Conservation (phyloP, 1,140 invertebrate species). For the Gryon sp. region DNA sequence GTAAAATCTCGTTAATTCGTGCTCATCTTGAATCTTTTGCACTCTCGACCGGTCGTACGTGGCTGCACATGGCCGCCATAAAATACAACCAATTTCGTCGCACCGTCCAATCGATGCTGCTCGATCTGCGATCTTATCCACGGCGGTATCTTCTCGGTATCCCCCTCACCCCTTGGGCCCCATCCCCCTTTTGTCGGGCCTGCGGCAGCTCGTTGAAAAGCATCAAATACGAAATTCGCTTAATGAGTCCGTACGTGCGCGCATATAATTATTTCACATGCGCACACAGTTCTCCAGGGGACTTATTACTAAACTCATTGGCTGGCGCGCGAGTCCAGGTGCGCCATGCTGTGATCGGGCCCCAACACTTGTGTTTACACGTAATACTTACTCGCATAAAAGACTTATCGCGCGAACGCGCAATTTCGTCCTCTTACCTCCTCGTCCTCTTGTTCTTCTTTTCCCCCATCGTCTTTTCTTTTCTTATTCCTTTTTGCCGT, state of each 20-base stretch:
- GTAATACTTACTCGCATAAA: slow-evolving; percentile 36
- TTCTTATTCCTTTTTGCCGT: too few relatives aligned
- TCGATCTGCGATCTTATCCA: slow-evolving; percentile 35
- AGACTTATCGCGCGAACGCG: slow-evolving; percentile 24
- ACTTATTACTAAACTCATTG: slow-evolving; percentile 50
- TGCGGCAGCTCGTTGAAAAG: background rate
- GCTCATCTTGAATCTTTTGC: background rate
- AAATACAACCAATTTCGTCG: slow-evolving; percentile 29
- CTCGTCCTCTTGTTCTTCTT: too few relatives aligned
- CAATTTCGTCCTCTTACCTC: slow-evolving; percentile 2
- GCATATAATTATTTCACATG: slow-evolving; percentile 24
- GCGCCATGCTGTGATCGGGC: slow-evolving; percentile 35
- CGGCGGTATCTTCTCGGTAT: slow-evolving; percentile 18
- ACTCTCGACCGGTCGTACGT: slow-evolving; percentile 1
- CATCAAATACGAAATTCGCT: slow-evolving; percentile 22
- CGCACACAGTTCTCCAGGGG: slow-evolving; percentile 15
- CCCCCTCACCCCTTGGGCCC: too few relatives aligned
- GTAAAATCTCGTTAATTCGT: slow-evolving; percentile 8
- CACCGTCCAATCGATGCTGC: slow-evolving; percentile 33
- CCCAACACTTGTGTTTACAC: slow-evolving; percentile 27
- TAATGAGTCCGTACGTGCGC: slow-evolving; percentile 28
- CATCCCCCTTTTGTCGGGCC: background rate
- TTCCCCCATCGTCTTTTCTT: too few relatives aligned
- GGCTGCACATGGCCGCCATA: slow-evolving; percentile 20
- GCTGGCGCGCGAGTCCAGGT: slow-evolving; percentile 66